Base-by-base conservation (phyloP, 1,140 invertebrate genomes). In the Neotoxoptera formosana region DNA sequence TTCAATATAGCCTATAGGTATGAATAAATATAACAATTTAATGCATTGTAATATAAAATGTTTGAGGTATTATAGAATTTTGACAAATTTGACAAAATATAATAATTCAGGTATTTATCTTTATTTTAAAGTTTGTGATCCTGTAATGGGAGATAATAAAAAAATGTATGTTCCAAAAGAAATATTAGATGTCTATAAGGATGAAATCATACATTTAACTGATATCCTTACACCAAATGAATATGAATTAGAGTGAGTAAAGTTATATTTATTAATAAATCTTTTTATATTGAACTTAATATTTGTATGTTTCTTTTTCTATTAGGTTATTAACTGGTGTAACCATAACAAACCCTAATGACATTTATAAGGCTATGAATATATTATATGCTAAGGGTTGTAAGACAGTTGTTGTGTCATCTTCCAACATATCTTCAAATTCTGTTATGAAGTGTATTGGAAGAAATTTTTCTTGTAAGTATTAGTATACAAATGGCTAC, bases 161-260 rank as follows among this genome's bases (percentile, higher is more conserved):
- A 95, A 97, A 95, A 97, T 99, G 96, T 99, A 99, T 95, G 98
- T 99, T 6, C 98, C 98, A 41, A 95, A 97, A 95, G 97, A 97
- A 90, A 95, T 99, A 20, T 95, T 99, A 48, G 97, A 98, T 30
- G 97, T 99, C 23, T 99, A 99, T 95, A 96, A 96, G 94, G 96
- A 98, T 84, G 95, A 97, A 93, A 97, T 99, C 56, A 95, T 99
- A 93, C 97, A 98, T 25, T 94, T 99, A n/a, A 98, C 99, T 17
- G 97, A 99, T 95, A 98, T 99, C 92, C 95, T 99, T n/a, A 99
- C 98, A 21, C 99, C 99, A 23, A 99, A 99, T 96, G 98, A 99
- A 95, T 99, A 97, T 96, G 99, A 99, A 96, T 96, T 98, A 25
- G 98, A 99, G 97, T 97, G 96, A 96, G 96, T 30, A 48, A 47